Conservation (phyloP, 2,888 invertebrate genomes). For the Auanema freiburgensis region DNA sequence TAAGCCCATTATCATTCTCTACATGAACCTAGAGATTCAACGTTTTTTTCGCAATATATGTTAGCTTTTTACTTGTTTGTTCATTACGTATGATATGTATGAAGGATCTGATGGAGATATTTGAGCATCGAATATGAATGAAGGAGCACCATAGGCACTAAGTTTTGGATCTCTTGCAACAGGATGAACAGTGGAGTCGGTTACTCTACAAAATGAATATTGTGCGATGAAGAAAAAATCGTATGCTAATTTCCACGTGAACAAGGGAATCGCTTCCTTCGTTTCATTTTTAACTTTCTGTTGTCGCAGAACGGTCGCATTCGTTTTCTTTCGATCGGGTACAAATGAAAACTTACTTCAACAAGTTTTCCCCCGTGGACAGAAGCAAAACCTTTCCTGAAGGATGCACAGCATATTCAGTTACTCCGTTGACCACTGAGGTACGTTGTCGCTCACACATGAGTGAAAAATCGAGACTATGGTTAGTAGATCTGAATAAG, state of each 20-base stretch:
- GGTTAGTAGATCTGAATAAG: constrained; percentile 25
- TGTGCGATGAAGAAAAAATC: too few relatives aligned
- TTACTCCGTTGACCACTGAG: constrained; percentile 30
- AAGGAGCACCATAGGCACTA: background rate
- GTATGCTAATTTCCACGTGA: too few relatives aligned
- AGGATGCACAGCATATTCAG: constrained; percentile 21
- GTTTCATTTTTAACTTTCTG: background rate
- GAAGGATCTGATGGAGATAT: constrained; percentile 23
- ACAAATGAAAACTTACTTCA: constrained; percentile 1
- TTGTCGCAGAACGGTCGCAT: background rate
- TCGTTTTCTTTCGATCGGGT: background rate
- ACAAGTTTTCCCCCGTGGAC: constrained; percentile 30
- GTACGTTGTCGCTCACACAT: constrained; percentile 37
- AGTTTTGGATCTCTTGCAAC: background rate
- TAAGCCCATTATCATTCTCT: constrained; percentile 17
- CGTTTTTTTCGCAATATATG: too few relatives aligned
- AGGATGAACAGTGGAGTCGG: background rate
- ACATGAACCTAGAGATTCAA: constrained; percentile 27
- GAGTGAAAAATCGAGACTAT: constrained; percentile 37
- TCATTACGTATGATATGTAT: constrained; percentile 29
- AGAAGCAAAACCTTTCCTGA: constrained; percentile 11
- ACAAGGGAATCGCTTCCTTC: too few relatives aligned
- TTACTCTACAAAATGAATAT: background rate
- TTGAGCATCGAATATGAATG: constrained; percentile 29
- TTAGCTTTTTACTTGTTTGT: constrained; percentile 22